Percentiles rank a stretch among this genome's conserved stretches.
phyloP scores from a whole-genome alignment of 2,797 vertebrate genomes.

The Apogon talboti region DNA sequence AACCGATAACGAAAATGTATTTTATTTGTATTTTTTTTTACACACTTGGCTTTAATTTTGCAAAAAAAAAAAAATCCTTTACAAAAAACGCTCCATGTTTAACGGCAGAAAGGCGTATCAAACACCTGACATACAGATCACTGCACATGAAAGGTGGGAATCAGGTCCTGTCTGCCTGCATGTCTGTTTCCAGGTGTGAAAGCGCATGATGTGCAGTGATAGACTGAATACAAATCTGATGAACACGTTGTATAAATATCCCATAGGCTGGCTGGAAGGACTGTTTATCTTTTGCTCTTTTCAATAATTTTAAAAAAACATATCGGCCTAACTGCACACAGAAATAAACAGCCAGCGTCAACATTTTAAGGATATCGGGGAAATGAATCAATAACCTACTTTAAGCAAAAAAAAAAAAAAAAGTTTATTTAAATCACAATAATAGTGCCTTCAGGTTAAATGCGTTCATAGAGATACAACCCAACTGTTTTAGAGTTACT shows the following conservation, averaged over 20 bases:
- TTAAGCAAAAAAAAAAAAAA: background rate
- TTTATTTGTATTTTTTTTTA: background rate
- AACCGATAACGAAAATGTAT: no score
- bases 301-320: no score
- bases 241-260: background rate
- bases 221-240: constrained; percentile 18
- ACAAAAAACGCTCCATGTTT: constrained; percentile 9
- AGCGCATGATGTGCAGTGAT: constrained; percentile 12
- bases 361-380: no score
- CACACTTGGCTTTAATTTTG: background rate
- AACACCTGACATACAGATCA: constrained; percentile 30
- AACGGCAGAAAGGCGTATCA: constrained; percentile 1
- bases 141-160: constrained; percentile 34
- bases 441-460: background rate
- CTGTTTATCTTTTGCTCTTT: no score
- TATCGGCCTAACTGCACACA: no score
- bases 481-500: background rate
- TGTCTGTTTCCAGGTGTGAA: constrained; percentile 23
- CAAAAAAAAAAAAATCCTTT: background rate
- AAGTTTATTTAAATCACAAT: background rate
- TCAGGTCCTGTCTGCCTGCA: constrained; percentile 15
- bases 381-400: no score
- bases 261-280: background rate
- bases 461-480: background rate
- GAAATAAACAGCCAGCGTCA: no score